These are phyloP conservation scores for Ictidomys tridecemlineatus DNA, from an alignment of 2,113 vertebrate species.

Conservation along the genomic window DNA sequence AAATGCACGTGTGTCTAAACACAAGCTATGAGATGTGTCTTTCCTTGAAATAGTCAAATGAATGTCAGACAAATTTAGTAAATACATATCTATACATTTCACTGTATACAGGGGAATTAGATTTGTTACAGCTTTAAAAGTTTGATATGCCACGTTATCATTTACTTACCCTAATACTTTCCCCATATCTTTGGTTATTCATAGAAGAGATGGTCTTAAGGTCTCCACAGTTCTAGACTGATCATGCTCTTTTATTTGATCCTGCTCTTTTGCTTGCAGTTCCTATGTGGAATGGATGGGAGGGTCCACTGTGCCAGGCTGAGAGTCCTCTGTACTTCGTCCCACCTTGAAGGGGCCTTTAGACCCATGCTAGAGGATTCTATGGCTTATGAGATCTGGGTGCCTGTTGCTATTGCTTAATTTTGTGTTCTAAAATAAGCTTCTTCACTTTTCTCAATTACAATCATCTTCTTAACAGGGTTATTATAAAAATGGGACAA, in stretches of 20 bases:
- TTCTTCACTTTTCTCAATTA: not conserved
- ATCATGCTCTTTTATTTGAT: not conserved
- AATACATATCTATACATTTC: not conserved
- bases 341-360: not conserved
- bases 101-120: not conserved
- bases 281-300: not conserved
- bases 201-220: not conserved
- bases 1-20: not conserved
- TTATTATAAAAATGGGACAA: not conserved
- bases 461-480: not conserved
- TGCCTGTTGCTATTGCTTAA: not conserved
- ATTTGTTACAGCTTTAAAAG: not conserved
- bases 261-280: not conserved
- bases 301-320: not conserved
- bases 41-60: not conserved
- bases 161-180: not conserved
- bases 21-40: not conserved
- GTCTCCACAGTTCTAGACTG: not conserved
- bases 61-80: not conserved
- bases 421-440: not conserved
- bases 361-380: not conserved
- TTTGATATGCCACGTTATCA: not conserved
- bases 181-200: not conserved
- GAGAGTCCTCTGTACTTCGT: rapidly evolving
- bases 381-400: not conserved